phyloP scores from a whole-genome alignment of 2,113 vertebrate species.

The Craseonycteris thonglongyai region DNA sequence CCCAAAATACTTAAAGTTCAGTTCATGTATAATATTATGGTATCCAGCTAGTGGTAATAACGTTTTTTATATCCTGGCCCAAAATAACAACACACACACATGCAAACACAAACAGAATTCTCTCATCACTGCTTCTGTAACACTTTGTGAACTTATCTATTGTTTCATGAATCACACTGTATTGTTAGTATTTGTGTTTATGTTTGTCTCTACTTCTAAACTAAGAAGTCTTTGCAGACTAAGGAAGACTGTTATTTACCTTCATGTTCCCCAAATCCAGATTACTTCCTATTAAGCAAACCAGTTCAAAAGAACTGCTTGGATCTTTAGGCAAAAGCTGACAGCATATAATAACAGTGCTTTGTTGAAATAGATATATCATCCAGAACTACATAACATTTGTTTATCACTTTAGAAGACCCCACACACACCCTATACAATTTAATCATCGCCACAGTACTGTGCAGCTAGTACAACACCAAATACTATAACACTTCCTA shows the following conservation, averaged over 20 bases:
- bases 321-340: neutral
- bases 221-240: neutral
- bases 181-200: neutral
- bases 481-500: too few relatives aligned
- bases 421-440: neutral
- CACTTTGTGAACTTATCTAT: neutral
- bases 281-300: neutral
- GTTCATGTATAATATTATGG: neutral
- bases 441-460: neutral
- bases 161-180: neutral
- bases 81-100: too few relatives aligned
- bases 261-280: neutral
- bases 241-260: neutral
- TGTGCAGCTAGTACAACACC: neutral
- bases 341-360: neutral
- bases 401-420: neutral
- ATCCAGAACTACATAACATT: neutral
- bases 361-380: neutral
- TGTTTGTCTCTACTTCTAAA: neutral
- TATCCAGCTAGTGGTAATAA: neutral
- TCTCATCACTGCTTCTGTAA: neutral
- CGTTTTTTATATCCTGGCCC: neutral
- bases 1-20: neutral
- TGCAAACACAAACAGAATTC: neutral
- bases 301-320: neutral